Conservation (phyloP, 2,113 vertebrate species). For the Pluvialis apricaria region DNA sequence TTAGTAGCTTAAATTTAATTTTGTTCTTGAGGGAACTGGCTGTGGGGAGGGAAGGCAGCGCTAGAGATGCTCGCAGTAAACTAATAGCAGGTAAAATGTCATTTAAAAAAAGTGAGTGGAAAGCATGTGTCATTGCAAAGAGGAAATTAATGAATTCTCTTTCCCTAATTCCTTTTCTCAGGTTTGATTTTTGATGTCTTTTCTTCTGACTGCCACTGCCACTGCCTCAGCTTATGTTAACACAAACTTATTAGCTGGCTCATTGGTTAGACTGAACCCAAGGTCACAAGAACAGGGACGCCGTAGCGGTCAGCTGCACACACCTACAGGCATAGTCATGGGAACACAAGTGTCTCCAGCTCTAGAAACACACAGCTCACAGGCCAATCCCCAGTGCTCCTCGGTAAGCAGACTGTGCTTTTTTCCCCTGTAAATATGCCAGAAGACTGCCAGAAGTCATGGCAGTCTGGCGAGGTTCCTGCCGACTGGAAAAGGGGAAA, state of each 20-base stretch:
- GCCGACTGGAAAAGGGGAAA: too few relatives aligned
- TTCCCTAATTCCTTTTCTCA: not conserved
- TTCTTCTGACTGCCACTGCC: not conserved
- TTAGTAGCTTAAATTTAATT: slow-evolving; percentile 69
- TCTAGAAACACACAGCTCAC: not conserved
- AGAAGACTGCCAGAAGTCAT: too few relatives aligned
- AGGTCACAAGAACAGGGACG: not conserved
- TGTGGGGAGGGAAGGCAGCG: not conserved
- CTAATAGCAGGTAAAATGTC: slow-evolving; percentile 56
- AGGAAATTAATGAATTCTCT: slow-evolving; percentile 40
- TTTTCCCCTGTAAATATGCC: not conserved
- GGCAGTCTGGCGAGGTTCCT: too few relatives aligned
- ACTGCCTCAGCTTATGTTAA: slow-evolving; percentile 25
- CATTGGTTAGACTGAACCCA: not conserved
- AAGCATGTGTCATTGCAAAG: slow-evolving; percentile 11
- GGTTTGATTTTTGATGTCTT: slow-evolving; percentile 44
- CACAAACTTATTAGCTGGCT: not conserved
- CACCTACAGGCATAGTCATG: not conserved
- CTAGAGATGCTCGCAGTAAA: slow-evolving; percentile 43
- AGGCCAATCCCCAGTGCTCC: not conserved
- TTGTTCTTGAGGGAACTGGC: slow-evolving; percentile 50
- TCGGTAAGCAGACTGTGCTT: not conserved
- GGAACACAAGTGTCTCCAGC: not conserved
- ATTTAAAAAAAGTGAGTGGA: slow-evolving; percentile 44
- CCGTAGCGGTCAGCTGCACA: not conserved